Conservation (phyloP, 2,113 vertebrate genomes). For the Apus apus region DNA sequence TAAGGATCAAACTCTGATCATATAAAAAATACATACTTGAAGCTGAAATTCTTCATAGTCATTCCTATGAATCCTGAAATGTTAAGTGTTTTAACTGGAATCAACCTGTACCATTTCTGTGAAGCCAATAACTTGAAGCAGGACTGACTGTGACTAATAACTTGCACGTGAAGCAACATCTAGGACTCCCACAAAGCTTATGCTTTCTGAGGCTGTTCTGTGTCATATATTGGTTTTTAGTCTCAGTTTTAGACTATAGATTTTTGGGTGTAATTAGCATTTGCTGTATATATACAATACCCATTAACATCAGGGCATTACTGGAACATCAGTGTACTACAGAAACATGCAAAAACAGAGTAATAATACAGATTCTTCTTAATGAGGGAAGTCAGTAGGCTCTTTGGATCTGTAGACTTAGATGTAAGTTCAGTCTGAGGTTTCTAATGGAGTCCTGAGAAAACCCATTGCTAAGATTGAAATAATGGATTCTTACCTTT, state of each 20-base stretch:
- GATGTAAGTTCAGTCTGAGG: neutral
- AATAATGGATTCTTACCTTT: constrained; percentile 84
- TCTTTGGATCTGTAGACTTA: neutral
- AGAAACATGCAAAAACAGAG: neutral
- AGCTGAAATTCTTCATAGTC: neutral
- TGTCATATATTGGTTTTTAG: neutral
- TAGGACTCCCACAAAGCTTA: neutral
- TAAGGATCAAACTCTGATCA: neutral
- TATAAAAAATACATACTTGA: neutral
- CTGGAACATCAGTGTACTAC: neutral
- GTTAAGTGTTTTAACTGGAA: neutral
- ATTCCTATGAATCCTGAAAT: neutral
- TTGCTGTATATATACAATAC: neutral
- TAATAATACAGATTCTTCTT: neutral
- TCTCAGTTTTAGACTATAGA: neutral
- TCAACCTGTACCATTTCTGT: neutral
- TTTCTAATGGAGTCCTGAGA: neutral
- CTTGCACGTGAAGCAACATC: neutral
- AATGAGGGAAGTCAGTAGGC: neutral
- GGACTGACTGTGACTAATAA: neutral
- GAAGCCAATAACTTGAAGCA: neutral
- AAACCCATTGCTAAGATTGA: neutral
- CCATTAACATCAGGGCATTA: neutral
- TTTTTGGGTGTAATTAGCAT: neutral
- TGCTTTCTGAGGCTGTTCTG: neutral